Evolutionary conservation across 2,113 vertebrate species (phyloP).

Genomic region (Cynocephalus volans): DNA sequence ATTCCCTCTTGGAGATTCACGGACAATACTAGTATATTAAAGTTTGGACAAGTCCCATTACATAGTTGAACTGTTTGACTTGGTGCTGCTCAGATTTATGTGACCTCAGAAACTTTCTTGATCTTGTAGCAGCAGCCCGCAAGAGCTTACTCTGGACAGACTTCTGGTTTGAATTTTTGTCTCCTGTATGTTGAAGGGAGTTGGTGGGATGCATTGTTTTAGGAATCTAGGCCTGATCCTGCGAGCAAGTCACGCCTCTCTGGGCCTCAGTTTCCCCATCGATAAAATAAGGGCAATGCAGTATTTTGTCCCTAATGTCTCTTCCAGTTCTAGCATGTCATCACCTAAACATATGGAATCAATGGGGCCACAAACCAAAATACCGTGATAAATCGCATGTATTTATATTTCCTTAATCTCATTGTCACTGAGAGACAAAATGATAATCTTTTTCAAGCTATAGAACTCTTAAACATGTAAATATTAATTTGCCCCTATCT

Average conservation of each 20-base stretch:
- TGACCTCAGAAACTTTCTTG: background rate
- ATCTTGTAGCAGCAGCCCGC: background rate
- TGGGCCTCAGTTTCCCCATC: background rate
- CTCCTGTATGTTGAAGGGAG: background rate
- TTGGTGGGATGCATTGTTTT: background rate
- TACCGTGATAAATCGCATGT: background rate
- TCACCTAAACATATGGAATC: background rate
- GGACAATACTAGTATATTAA: constrained; percentile 12
- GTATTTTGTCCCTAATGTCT: background rate
- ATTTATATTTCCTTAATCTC: background rate
- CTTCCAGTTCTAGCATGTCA: background rate
- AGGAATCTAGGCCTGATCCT: background rate
- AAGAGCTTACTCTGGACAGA: background rate
- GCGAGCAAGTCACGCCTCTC: background rate
- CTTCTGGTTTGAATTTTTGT: background rate
- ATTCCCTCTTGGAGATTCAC: background rate
- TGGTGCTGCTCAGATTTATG: background rate
- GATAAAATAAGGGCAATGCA: background rate
- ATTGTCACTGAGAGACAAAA: constrained; percentile 7
- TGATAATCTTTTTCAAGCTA: background rate
- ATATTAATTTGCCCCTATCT: background rate
- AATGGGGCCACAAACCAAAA: background rate
- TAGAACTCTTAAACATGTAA: background rate
- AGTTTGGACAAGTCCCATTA: background rate
- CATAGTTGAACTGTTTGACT: background rate